These are phyloP conservation scores for Bostrychus sinensis DNA, from an alignment of 2,113 vertebrate species.

Conservation along the genomic window DNA sequence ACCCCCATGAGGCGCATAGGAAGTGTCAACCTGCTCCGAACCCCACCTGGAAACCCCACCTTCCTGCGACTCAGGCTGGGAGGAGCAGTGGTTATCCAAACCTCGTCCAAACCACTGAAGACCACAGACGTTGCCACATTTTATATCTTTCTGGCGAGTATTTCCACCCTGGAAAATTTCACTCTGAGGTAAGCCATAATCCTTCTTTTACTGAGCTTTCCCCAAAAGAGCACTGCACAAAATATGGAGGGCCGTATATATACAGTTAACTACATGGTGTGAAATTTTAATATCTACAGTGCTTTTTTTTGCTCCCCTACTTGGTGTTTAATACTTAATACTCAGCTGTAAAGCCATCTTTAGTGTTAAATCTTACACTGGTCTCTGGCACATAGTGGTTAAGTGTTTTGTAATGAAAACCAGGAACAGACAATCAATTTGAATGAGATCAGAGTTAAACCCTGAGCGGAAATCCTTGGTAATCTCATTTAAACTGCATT, in stretches of 20 bases:
- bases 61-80: conserved; percentile 86
- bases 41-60: conserved; percentile 75
- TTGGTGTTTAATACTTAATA: conserved; percentile 1
- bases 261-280: neutral
- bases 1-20: conserved; percentile 89
- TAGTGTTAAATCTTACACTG: conserved; percentile 4
- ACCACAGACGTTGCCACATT: conserved; percentile 87
- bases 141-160: conserved; percentile 83
- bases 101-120: conserved; percentile 80
- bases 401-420: conserved; percentile 9
- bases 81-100: conserved; percentile 82
- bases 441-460: neutral
- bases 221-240: neutral
- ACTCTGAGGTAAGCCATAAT: conserved; percentile 86
- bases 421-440: neutral
- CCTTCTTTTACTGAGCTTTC: neutral
- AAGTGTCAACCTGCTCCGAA: conserved; percentile 85
- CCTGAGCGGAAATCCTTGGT: neutral
- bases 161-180: conserved; percentile 84
- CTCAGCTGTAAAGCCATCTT: neutral
- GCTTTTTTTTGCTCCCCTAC: neutral
- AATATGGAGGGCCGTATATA: neutral
- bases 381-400: neutral
- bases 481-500: neutral
- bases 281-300: conserved; percentile 1